Percentiles rank a stretch among this genome's conserved stretches.
These are phyloP conservation scores for Cryptotis parvus DNA, from an alignment of 2,113 vertebrate species.

Conservation along the genomic window DNA sequence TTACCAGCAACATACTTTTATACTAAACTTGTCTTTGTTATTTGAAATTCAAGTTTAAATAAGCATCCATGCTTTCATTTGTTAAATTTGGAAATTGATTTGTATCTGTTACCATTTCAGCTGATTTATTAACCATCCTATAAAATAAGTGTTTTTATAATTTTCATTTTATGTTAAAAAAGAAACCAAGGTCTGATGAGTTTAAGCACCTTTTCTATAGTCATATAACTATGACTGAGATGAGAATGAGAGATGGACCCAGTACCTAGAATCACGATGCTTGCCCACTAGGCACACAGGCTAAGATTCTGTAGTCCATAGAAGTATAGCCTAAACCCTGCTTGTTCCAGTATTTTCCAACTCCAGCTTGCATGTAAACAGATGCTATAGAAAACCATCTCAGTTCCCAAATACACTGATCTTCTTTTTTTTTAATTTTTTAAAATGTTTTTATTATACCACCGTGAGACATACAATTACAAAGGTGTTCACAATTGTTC, in stretches of 20 bases:
- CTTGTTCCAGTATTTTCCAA: not conserved
- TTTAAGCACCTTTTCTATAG: not conserved
- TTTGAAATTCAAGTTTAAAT: slow-evolving; percentile 33
- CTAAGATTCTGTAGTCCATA: not conserved
- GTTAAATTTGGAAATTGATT: not conserved
- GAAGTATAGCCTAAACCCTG: not conserved
- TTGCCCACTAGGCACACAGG: not conserved
- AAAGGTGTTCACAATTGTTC: no score
- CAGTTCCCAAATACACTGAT: no score
- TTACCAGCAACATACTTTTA: not conserved
- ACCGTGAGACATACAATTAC: no score
- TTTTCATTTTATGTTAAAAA: not conserved
- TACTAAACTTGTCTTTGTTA: not conserved
- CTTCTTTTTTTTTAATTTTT: no score
- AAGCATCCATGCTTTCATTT: slow-evolving; percentile 12
- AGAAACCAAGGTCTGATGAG: not conserved
- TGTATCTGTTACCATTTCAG: not conserved
- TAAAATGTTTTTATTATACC: no score
- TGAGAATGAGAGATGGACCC: not conserved
- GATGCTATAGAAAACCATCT: no score
- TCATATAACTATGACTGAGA: no score
- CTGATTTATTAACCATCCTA: not conserved
- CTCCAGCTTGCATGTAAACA: not conserved
- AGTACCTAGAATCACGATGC: not conserved
- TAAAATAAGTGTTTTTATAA: slow-evolving; percentile 27